Percentiles rank a stretch among this genome's conserved stretches.
These are phyloP conservation scores for Uromys caudimaculatus DNA, from an alignment of 2,797 vertebrate genomes.

Conservation along the genomic window DNA sequence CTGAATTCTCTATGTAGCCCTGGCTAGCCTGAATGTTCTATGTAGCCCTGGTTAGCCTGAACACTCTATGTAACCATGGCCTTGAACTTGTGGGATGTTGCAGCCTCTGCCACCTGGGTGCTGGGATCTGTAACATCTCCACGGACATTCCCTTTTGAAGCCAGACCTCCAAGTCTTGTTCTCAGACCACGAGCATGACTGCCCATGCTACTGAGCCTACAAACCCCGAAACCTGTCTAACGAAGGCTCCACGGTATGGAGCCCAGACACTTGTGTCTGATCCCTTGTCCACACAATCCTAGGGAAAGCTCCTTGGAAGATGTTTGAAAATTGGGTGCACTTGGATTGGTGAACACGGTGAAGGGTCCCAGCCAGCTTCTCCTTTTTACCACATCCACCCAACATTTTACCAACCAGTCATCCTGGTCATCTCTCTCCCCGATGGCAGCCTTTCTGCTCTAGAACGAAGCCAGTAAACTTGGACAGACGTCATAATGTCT, in stretches of 20 bases:
- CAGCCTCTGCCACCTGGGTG: not conserved
- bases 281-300: not conserved
- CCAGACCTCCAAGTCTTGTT: not conserved
- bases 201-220: rapidly evolving
- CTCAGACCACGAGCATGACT: no score
- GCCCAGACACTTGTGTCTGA: not conserved
- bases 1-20: not conserved
- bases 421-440: not conserved
- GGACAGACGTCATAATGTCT: rapidly evolving
- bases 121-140: not conserved
- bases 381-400: not conserved
- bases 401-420: not conserved
- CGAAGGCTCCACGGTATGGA: not conserved
- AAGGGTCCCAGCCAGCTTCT: not conserved
- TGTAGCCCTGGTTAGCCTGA: not conserved
- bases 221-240: not conserved
- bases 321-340: not conserved
- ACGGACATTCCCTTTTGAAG: no score
- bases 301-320: not conserved
- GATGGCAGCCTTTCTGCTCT: not conserved
- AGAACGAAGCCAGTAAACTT: not conserved
- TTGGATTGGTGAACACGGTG: rapidly evolving
- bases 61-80: not conserved
- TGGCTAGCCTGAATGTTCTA: not conserved
- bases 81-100: not conserved